Evolutionary conservation across 2,888 invertebrate species (phyloP), one percentile per base, ranked within the genome.

Genomic region (Ctenicera cuprea): DNA sequence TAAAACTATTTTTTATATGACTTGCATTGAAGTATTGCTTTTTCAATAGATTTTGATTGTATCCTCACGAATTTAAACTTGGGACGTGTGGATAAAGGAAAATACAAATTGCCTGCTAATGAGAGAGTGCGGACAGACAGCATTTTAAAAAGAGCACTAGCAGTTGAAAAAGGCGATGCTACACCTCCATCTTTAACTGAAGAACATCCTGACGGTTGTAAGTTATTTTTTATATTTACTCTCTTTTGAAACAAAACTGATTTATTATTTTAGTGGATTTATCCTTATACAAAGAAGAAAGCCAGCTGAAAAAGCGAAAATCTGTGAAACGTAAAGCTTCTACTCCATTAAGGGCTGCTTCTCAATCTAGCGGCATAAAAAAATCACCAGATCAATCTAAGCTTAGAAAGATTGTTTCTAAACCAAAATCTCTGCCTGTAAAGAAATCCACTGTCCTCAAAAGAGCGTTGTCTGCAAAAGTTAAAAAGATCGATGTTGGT

Each of bases 141-240:
- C 87, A 96, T 97, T 82, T 89, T 97, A 76, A 92, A 94, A 84
- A 90, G 95, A 79, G 96, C 97, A 30, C 90, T 97, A 74, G 93
- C 92, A 75, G 94, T 94, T 8, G 96, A 96, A 86, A 92, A 92
- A 80, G 93, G 94, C 2, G 90, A 93, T 66, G 88, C 90, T 38
- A 91, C 91, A 71, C 83, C 85, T 63, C 80, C 87, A 26, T 87
- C 89, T 71, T 90, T 94, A 76, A 94, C 94, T 0, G 94, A 94
- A 86, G 95, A 95, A 83, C 95, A 95, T 86, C 95, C 95, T 0
- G 95, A 95, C 87, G 95, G 95, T 82, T 87, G 94, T 95, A 86
- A 91, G 94, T 91, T 14, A n/a, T 45, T 48, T 43, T 2, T 16
- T 8, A 14, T 14, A n/a, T 14, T 16, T 1, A 3, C 16, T 12